These are phyloP conservation scores for Acleris emargana DNA, from an alignment of 2,888 invertebrate genomes.

Conservation along the genomic window DNA sequence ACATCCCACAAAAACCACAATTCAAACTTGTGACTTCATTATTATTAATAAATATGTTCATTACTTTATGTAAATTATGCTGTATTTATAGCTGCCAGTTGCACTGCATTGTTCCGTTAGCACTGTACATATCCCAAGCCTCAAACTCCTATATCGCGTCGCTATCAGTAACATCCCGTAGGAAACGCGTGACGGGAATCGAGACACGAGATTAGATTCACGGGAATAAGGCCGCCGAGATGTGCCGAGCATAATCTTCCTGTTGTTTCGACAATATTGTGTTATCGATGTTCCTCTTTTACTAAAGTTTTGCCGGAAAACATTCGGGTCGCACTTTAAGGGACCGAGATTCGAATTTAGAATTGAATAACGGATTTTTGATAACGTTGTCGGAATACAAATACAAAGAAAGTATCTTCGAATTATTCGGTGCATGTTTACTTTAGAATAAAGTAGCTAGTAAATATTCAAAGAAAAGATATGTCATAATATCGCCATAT, in stretches of 20 bases:
- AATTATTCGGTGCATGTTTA: background rate
- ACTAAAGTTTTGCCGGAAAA: constrained; percentile 8
- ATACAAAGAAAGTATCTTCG: background rate
- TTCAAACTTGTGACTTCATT: too few relatives aligned
- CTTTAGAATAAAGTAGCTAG: too few relatives aligned
- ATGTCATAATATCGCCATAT: too few relatives aligned
- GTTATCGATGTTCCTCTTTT: constrained; percentile 52
- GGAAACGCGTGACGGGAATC: constrained; percentile 75
- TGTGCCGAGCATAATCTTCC: constrained; percentile 67
- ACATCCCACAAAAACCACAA: too few relatives aligned
- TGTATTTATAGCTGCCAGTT: background rate
- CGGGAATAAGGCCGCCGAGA: constrained; percentile 64
- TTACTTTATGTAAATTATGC: too few relatives aligned
- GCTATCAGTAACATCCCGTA: constrained; percentile 73
- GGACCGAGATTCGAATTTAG: constrained; percentile 17
- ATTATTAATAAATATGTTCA: too few relatives aligned
- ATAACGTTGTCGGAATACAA: background rate
- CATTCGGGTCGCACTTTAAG: constrained; percentile 22
- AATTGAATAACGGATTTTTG: constrained; percentile 11
- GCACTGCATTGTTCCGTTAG: background rate
- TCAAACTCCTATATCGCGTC: constrained; percentile 61
- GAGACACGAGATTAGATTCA: constrained; percentile 52
- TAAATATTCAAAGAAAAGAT: too few relatives aligned
- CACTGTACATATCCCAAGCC: constrained; percentile 37
- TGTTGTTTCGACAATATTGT: constrained; percentile 56